phyloP scores from a whole-genome alignment of 2,113 vertebrate genomes.

The Callipepla squamata region DNA sequence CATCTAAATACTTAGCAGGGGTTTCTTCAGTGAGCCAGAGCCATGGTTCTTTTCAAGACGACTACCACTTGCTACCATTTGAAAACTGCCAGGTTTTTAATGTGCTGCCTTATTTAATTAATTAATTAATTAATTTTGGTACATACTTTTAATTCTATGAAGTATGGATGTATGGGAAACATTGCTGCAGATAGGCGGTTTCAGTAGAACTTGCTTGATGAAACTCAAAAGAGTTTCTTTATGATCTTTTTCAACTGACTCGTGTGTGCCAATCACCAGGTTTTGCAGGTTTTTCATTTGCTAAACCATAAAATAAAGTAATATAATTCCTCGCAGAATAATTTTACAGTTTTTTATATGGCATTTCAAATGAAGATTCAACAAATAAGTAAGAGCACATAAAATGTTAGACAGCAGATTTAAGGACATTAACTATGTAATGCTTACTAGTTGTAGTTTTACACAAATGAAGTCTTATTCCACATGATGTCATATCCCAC shows the following conservation, averaged over 20 bases:
- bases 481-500: not conserved
- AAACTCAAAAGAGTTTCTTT: not conserved
- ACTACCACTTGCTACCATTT: accelerated
- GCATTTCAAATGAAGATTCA: not conserved
- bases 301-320: not conserved
- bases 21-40: not conserved
- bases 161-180: not conserved
- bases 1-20: not conserved
- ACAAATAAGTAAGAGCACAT: not conserved
- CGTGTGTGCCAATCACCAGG: not conserved
- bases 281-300: not conserved
- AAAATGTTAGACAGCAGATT: not conserved
- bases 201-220: not conserved
- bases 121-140: not conserved
- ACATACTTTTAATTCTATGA: not conserved
- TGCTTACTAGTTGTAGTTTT: not conserved
- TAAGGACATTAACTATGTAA: not conserved
- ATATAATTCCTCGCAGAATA: not conserved
- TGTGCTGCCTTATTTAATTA: too few relatives aligned
- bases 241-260: not conserved
- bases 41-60: not conserved
- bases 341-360: not conserved
- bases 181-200: not conserved
- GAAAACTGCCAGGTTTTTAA: not conserved
- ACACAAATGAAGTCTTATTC: not conserved